Percentiles rank a stretch among this genome's conserved stretches.
Evolutionary conservation across 2,113 vertebrate genomes (phyloP).

Genomic region (Taxidea taxus): DNA sequence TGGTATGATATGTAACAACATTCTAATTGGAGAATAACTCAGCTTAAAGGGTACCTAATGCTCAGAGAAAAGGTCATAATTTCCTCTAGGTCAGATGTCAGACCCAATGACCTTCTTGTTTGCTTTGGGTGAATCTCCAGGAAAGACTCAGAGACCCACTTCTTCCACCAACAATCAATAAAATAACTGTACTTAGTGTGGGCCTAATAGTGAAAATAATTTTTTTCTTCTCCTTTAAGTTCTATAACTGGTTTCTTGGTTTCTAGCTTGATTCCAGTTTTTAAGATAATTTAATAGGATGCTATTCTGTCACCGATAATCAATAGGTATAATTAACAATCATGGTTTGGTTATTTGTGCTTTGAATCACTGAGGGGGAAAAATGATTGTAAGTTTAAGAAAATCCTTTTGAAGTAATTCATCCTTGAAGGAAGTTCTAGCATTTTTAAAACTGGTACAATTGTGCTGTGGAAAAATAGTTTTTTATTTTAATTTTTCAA

Average conservation of each 20-base stretch:
- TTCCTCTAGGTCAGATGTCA: slow-evolving; percentile 50
- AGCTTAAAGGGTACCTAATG: background rate
- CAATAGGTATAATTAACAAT: background rate
- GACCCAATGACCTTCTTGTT: slow-evolving; percentile 32
- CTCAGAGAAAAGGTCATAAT: slow-evolving; percentile 19
- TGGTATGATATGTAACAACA: background rate
- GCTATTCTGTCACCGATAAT: background rate
- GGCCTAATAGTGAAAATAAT: background rate
- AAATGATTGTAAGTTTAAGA: background rate
- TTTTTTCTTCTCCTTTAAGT: background rate
- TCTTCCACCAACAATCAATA: background rate
- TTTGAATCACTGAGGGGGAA: background rate
- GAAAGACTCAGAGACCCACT: slow-evolving; percentile 55
- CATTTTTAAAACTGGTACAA: background rate
- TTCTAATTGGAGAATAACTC: background rate
- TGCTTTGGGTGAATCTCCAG: slow-evolving; percentile 21
- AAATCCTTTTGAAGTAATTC: slow-evolving; percentile 13
- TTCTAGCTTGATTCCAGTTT: background rate
- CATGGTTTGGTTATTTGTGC: background rate
- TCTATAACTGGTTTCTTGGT: background rate
- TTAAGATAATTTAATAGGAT: background rate
- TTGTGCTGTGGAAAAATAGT: background rate
- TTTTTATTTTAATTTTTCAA: slow-evolving; percentile 3
- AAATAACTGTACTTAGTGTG: background rate
- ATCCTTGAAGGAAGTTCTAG: background rate